Conservation (phyloP, 2,113 vertebrate genomes). For the Odocoileus virginianus region DNA sequence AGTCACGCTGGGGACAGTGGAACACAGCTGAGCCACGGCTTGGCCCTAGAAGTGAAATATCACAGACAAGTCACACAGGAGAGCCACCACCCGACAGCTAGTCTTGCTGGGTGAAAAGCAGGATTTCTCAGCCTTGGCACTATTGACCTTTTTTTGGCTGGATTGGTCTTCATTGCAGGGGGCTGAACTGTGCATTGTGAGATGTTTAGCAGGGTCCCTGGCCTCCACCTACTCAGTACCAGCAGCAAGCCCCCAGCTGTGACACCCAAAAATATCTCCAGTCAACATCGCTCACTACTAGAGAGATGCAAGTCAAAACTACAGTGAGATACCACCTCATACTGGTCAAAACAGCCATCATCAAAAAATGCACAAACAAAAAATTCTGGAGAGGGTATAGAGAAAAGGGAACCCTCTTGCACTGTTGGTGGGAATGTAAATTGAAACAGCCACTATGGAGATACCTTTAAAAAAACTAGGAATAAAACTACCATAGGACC, state of each 20-base stretch:
- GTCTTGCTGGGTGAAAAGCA: neutral
- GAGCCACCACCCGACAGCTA: neutral
- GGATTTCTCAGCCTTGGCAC: neutral
- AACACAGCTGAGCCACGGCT: constrained; percentile 96
- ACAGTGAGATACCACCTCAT: neutral
- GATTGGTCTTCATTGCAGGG: neutral
- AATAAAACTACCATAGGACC: neutral
- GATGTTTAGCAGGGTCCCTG: neutral
- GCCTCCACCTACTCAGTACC: neutral
- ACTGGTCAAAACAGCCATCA: neutral
- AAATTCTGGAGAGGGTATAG: neutral
- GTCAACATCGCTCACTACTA: neutral
- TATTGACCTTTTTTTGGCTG: neutral
- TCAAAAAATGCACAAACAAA: neutral
- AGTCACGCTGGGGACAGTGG: constrained; percentile 91
- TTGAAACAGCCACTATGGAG: neutral
- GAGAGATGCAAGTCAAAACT: neutral
- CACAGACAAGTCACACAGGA: neutral
- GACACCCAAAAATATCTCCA: neutral
- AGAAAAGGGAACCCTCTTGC: neutral
- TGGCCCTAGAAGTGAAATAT: constrained; percentile 88
- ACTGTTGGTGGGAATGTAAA: neutral
- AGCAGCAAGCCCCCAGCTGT: neutral
- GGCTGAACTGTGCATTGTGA: too few relatives aligned
- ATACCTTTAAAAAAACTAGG: neutral